Percentiles rank a stretch among this genome's conserved stretches.
These are phyloP conservation scores for Drosophila anomelani DNA, from an alignment of 2,888 invertebrate genomes.

Conservation along the genomic window DNA sequence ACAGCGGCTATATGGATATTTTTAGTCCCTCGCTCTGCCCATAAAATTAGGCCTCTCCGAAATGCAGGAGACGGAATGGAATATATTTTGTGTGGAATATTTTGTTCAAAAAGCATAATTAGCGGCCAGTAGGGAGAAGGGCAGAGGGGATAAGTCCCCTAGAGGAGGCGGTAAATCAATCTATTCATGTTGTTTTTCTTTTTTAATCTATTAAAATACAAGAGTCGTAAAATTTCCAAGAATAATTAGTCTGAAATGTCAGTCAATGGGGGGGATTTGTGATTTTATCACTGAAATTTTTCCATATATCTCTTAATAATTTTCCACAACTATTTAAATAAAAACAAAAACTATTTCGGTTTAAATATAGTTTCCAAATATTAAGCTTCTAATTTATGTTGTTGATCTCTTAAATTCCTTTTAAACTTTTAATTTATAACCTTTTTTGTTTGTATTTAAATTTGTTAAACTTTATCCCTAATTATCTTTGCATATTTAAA, in stretches of 20 bases:
- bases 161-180: conserved; percentile 17
- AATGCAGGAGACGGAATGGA: conserved; percentile 47
- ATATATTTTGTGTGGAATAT: conserved; percentile 13
- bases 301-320: not conserved
- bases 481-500: not conserved
- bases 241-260: conserved; percentile 10
- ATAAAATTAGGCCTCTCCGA: conserved; percentile 66
- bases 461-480: not conserved
- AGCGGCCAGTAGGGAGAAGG: conserved; percentile 2
- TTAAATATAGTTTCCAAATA: not conserved
- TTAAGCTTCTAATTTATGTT: not conserved
- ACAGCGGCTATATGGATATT: conserved; percentile 16
- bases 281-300: not conserved
- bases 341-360: not conserved
- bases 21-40: conserved; percentile 36
- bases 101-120: conserved; percentile 8
- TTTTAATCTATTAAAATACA: conserved; percentile 8
- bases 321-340: not conserved
- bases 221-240: conserved; percentile 34
- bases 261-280: not conserved
- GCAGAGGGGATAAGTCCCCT: not conserved
- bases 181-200: conserved; percentile 13
- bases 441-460: not conserved
- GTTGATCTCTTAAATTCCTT: not conserved
- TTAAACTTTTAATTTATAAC: not conserved